Evolutionary conservation across 2,888 invertebrate genomes (phyloP).

Genomic region (Gastracanthus pulcherrimus): DNA sequence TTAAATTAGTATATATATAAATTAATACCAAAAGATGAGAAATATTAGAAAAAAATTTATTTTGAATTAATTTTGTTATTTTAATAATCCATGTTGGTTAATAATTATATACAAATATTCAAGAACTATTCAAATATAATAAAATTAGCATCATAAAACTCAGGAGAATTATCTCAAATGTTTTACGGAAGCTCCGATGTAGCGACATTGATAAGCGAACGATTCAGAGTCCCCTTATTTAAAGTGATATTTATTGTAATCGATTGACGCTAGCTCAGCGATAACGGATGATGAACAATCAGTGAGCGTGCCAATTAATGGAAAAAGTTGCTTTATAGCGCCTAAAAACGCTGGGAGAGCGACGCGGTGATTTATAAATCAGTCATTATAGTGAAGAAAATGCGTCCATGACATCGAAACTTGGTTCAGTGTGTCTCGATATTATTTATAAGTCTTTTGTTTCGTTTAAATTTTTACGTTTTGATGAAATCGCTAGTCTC

Average conservation of each 20-base stretch:
- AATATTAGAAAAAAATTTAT: too few relatives aligned
- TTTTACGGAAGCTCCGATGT: neutral
- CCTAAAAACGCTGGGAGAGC: neutral
- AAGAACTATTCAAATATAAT: too few relatives aligned
- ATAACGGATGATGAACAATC: conserved; percentile 35
- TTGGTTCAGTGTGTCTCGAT: conserved; percentile 40
- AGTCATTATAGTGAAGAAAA: conserved; percentile 15
- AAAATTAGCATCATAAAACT: neutral
- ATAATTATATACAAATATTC: too few relatives aligned
- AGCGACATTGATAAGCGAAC: conserved; percentile 41
- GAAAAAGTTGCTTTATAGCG: conserved; percentile 1
- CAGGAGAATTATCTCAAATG: neutral
- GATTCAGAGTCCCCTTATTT: conserved; percentile 13
- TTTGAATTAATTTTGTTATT: too few relatives aligned
- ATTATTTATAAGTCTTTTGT: conserved; percentile 40
- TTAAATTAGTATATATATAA: too few relatives aligned
- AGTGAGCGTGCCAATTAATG: conserved; percentile 49
- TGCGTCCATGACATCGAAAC: conserved; percentile 51
- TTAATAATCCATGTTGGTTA: too few relatives aligned
- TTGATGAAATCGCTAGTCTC: conserved; percentile 51
- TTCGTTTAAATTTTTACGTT: conserved; percentile 36
- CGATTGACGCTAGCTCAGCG: conserved; percentile 12
- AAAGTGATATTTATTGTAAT: conserved; percentile 24
- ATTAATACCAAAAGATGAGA: too few relatives aligned
- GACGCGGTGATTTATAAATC: conserved; percentile 31